Conservation (phyloP, 2,113 vertebrate species). For the Centropus bengalensis region DNA sequence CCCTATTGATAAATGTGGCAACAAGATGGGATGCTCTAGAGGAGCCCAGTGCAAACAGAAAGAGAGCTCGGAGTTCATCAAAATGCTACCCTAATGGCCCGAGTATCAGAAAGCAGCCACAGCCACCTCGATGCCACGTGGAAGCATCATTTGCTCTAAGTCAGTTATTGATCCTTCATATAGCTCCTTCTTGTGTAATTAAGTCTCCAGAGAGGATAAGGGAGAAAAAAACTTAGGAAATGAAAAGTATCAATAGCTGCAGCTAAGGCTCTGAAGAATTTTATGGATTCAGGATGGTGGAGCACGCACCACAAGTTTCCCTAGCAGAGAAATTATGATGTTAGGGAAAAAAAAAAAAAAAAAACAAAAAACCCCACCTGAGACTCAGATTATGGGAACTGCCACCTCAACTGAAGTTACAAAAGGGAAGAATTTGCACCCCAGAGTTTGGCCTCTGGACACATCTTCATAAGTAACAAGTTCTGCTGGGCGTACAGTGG, state of each 20-base stretch:
- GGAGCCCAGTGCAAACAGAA: neutral
- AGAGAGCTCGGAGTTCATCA: neutral
- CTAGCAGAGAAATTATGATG: neutral
- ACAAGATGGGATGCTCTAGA: neutral
- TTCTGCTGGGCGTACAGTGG: neutral
- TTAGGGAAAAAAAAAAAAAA: neutral
- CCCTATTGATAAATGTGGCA: neutral
- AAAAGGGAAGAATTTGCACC: neutral
- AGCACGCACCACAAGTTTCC: neutral
- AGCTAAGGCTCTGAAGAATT: neutral
- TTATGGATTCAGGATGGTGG: neutral
- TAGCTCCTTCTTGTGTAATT: conserved; percentile 1
- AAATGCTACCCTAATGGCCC: neutral
- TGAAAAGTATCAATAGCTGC: neutral
- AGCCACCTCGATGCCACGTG: accelerated
- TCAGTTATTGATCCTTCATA: neutral
- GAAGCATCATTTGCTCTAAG: neutral
- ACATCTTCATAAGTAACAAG: neutral
- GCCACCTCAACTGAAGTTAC: neutral
- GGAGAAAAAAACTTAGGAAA: neutral
- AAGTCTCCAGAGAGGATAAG: neutral
- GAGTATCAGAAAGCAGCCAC: neutral
- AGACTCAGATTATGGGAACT: neutral
- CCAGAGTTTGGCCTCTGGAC: neutral
- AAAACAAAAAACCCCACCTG: neutral